Base-by-base conservation (phyloP, 35 echinoderm and acorn worm species). In the Anneissia japonica region DNA sequence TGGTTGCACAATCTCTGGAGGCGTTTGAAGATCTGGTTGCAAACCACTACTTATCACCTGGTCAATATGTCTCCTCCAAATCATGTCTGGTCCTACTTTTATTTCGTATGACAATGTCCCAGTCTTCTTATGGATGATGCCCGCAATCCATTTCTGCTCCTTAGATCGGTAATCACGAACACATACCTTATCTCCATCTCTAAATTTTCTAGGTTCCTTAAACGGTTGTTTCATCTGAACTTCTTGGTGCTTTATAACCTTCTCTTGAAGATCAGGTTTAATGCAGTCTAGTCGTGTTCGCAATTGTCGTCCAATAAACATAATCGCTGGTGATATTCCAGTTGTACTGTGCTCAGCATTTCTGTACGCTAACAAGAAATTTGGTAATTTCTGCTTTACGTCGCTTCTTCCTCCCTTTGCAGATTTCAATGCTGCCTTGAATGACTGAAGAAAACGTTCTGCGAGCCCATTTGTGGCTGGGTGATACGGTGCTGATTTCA, bases 101-200 rank as follows among this genome's bases (percentile, higher is more conserved):
- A 81, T n/a, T 39, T 81, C 79, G 37, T 81, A 81, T 28, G 33
- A 39, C 79, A 81, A 3, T 9, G 30, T 35, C 13, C 79, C 79
- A 28, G 4, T 81, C 37, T 37, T 35, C 21, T 23, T 37, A 10
- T 35, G 29, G 5, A 86, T 76, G 23, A 86, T 41, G 3, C 73
- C 84, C 7, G 23, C 32, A 35, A 86, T 86, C 84, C 84, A 86
- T 39, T 86, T 86, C 34, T 86, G 19, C 4, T 16, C 16, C 28
- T 39, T 81, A 0, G 35, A 28, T 35, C 79, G 30, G 28, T 39
- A 81, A 38, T 81, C 79, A 39, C 79, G 79, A 35, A 81, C 32
- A 7, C 30, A 37, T 9, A 39, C 79, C 37, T 13, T 39, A 23
- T 81, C 35, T 35, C 79, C 79, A 10, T 29, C 37, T 0, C 37